phyloP scores from a whole-genome alignment of 2,113 vertebrate species.

The Platycercus adscitus region DNA sequence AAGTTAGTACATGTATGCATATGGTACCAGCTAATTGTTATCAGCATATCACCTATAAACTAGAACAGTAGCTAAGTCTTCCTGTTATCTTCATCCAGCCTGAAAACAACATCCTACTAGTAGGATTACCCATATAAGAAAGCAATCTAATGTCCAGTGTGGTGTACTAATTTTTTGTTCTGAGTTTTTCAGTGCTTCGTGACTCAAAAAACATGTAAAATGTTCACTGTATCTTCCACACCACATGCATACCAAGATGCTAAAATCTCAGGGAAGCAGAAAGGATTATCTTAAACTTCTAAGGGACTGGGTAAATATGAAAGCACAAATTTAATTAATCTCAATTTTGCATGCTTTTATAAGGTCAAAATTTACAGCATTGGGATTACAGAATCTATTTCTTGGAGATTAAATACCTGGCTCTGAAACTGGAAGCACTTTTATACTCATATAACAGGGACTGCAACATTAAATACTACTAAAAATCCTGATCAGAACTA shows the following conservation, averaged over 20 bases:
- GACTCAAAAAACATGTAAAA: not conserved
- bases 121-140: not conserved
- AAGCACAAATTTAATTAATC: not conserved
- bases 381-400: not conserved
- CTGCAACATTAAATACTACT: not conserved
- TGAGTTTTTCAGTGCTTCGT: not conserved
- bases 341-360: not conserved
- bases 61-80: not conserved
- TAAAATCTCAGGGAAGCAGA: not conserved
- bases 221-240: not conserved
- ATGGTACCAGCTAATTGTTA: not conserved
- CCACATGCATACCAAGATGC: not conserved
- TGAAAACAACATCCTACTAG: not conserved
- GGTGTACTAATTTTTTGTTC: not conserved
- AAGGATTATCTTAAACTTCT: not conserved
- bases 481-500: not conserved
- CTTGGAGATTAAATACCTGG: not conserved
- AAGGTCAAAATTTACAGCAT: not conserved
- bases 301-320: not conserved
- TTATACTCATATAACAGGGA: not conserved
- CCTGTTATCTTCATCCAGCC: not conserved
- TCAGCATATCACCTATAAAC: not conserved
- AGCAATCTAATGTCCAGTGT: not conserved
- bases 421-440: not conserved
- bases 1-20: not conserved